phyloP scores from a whole-genome alignment of 2,888 invertebrate genomes.

The Ceriagrion tenellum region DNA sequence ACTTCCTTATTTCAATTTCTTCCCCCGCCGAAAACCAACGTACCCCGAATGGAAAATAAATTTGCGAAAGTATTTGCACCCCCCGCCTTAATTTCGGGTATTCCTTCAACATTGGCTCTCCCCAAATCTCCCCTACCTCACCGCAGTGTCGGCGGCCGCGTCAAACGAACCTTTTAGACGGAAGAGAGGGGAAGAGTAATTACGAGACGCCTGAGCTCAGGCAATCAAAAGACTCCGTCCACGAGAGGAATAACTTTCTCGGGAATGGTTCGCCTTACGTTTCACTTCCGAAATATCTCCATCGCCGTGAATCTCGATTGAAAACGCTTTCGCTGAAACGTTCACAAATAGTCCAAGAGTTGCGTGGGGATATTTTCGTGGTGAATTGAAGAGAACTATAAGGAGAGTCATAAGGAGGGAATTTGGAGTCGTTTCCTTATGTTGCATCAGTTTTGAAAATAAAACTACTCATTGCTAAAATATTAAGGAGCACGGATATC shows the following conservation, averaged over 20 bases:
- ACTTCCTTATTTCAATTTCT: constrained; percentile 70
- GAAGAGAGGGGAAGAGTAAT: not conserved
- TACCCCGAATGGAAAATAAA: not conserved
- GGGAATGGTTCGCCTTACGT: not conserved
- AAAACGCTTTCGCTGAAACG: not conserved
- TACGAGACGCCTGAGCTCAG: not conserved
- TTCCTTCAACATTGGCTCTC: constrained; percentile 10
- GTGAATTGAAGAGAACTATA: too few relatives aligned
- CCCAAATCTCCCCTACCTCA: not conserved
- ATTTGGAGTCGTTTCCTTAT: too few relatives aligned
- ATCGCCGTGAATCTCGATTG: not conserved
- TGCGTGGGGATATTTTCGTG: too few relatives aligned
- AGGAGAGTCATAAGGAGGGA: too few relatives aligned
- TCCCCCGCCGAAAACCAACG: not conserved
- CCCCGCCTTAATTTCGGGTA: constrained; percentile 1
- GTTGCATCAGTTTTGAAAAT: too few relatives aligned
- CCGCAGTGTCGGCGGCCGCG: not conserved
- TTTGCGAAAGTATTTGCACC: constrained; percentile 61
- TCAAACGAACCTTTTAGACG: not conserved
- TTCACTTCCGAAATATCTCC: not conserved
- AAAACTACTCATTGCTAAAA: too few relatives aligned
- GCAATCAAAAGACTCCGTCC: not conserved
- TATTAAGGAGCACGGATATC: too few relatives aligned
- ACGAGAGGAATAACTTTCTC: not conserved
- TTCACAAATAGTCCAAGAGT: too few relatives aligned